Evolutionary conservation across 37 sponge, comb jelly and placozoan species (phyloP), one percentile per base, ranked within the genome.

Genomic region (Ianthella basta): DNA sequence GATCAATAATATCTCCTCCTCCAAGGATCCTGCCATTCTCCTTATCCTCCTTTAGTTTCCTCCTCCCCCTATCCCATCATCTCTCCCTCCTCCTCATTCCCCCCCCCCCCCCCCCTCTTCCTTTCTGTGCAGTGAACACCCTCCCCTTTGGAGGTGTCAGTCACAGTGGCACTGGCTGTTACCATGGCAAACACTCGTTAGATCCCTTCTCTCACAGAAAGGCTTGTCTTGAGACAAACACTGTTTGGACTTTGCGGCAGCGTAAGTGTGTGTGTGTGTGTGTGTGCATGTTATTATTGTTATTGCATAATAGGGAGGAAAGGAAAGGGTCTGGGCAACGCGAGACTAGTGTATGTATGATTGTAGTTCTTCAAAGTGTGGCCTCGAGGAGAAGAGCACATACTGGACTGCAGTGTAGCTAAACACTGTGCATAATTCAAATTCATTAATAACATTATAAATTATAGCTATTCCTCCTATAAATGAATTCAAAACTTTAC

Each of bases 91-190:
- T n/a, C n/a, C n/a, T n/a, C n/a, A n/a, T n/a, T n/a, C n/a, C n/a
- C n/a, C n/a, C n/a, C n/a, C n/a, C n/a, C n/a, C n/a, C n/a, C n/a
- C n/a, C 15, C 19, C 33, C 80, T 60, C 16, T 81, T 25, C 23
- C 61, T 38, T 80, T 83, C 50, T 40, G 0, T 69, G 18, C 54
- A 86, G 93, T 91, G 2, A 33, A 34, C 4, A 80, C 86, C 24
- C 83, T 98, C 24, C 99, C 99, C 10, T 98, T 98, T 91, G 99
- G 99, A 25, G 99, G 99, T 29, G 97, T 98, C 40, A 97, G 99
- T 5, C 40, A 92, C 89, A 98, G 99, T 91, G 99, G 99, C 10
- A 84, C 88, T 18, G 99, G 99, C 54, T 69, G 82, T 30, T 98
- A 98, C 72, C 99, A 96, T 60, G 95, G 95, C 66, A 94, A 92